Evolutionary conservation across 2,113 vertebrate genomes (phyloP), one percentile per base, ranked within the genome.

Genomic region (Passerina amoena): DNA sequence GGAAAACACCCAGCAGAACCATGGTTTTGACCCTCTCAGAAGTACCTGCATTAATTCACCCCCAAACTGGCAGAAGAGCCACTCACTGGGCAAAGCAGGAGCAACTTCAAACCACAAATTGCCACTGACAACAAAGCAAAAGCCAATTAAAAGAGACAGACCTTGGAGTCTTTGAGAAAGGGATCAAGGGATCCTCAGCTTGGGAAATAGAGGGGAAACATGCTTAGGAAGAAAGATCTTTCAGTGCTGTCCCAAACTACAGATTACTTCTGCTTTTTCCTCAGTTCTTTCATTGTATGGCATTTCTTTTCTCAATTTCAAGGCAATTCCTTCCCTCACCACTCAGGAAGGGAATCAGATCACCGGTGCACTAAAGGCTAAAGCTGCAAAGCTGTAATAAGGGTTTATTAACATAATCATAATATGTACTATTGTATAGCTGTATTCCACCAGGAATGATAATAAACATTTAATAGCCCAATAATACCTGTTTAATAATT

Each of bases 401-500:
- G 97, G 82, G 53, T 90, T 97, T 96, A 96, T 96, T 95, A 97
- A 87, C 73, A 44, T 65, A 24, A 88, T 60, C 72, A 64, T 82
- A 69, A 88, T 75, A 42, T 72, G 40, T 84, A 82, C 84, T 85
- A 73, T 80, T 81, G 79, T 76, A 31, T 82, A 81, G 82, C 82
- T 94, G 48, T 77, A 84, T 95, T 85, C 97, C 97, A 97, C 84
- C 61, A 97, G 98, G 97, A 97, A 90, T 68, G 95, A 87, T 82
- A 95, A 97, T 97, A 96, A 97, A 97, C 94, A 91, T 97, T 98
- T 97, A 98, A 98, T 94, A 97, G 97, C 72, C 79, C 97, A 97
- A 92, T 97, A 96, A 97, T 97, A 98, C 96, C 97, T 97, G 97
- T 94, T 98, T 96, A 96, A 97, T 98, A 97, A 98, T 97, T 98